A percentile compares a stretch with the other conserved stretches of the same genome.
Conservation (phyloP, 2,113 vertebrate genomes). For the Peromyscus leucopus region DNA sequence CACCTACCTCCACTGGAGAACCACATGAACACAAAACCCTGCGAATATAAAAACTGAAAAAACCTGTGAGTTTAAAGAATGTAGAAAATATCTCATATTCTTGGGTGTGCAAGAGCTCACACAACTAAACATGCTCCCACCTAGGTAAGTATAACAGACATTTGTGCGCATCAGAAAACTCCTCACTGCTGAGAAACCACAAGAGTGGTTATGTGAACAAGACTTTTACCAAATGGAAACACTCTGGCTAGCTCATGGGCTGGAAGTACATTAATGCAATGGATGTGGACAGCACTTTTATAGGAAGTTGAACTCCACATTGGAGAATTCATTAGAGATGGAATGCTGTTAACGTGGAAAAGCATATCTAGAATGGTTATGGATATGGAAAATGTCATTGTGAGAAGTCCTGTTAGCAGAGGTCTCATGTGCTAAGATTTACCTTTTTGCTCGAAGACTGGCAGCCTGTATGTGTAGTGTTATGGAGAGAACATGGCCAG, state of each 20-base stretch:
- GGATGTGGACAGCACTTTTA: no score
- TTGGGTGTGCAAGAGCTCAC: background rate
- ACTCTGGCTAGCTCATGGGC: background rate
- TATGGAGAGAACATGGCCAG: background rate
- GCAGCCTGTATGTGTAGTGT: background rate
- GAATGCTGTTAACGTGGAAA: background rate
- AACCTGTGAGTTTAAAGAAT: background rate
- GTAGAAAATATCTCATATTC: background rate
- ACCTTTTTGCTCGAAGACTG: background rate
- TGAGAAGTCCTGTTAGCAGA: background rate
- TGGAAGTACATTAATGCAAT: no score
- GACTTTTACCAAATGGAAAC: background rate
- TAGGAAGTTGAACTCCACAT: no score
- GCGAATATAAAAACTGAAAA: background rate
- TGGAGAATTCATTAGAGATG: background rate
- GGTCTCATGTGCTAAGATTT: background rate
- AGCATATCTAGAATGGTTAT: background rate
- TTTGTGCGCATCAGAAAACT: background rate
- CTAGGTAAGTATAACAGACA: background rate
- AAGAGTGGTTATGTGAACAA: background rate
- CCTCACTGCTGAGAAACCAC: background rate
- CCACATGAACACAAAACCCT: background rate
- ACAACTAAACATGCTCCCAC: background rate
- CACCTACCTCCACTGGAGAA: background rate
- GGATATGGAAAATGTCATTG: background rate